Evolutionary conservation across 2,113 vertebrate genomes (phyloP).

Genomic region (Coturnix japonica): DNA sequence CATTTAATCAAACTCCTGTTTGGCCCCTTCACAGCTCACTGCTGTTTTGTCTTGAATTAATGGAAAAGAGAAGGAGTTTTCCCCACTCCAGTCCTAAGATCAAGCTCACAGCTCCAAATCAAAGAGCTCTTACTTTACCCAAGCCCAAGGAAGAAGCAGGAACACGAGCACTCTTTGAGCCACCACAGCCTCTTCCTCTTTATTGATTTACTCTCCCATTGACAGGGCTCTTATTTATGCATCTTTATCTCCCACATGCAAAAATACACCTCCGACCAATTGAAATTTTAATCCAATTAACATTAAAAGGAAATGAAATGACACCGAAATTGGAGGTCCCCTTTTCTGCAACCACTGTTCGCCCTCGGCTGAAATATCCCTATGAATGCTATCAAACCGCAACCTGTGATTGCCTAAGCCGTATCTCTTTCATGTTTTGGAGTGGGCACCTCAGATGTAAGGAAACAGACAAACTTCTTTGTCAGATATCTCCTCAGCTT

Average conservation of each 20-base stretch:
- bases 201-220: background rate
- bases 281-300: conserved; percentile 55
- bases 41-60: background rate
- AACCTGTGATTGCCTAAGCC: accelerated
- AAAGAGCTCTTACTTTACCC: background rate
- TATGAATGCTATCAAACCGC: background rate
- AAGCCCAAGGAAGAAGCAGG: background rate
- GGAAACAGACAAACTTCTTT: conserved; percentile 3
- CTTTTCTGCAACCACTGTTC: accelerated
- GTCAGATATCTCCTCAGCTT: background rate
- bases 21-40: background rate
- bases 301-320: conserved; percentile 10
- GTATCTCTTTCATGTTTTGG: background rate
- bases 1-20: background rate
- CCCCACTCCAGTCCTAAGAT: background rate
- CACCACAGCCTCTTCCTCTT: accelerated
- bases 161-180: background rate
- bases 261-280: background rate
- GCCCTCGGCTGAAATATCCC: background rate
- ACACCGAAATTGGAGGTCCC: background rate
- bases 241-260: background rate
- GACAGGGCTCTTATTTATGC: accelerated
- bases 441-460: conserved; percentile 1
- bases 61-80: background rate
- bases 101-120: background rate